These are phyloP conservation scores for Catostomus latipinnis DNA, from an alignment of 2,797 vertebrate species.

Conservation along the genomic window DNA sequence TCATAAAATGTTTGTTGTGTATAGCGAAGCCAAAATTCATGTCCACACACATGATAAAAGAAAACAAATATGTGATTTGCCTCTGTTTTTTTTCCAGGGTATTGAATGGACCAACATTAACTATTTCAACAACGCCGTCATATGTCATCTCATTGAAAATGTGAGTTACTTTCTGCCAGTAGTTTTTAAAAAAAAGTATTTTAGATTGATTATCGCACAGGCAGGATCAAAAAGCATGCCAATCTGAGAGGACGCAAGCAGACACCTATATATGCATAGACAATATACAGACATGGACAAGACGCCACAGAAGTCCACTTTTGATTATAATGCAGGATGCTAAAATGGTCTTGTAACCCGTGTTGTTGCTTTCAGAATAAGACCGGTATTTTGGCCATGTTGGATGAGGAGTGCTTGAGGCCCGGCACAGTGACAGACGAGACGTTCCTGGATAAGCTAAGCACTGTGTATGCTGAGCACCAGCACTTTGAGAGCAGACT, in stretches of 20 bases:
- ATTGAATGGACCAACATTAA: slow-evolving; percentile 99
- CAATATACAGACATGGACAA: too few species aligned
- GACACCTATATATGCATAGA: too few species aligned
- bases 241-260: too few species aligned
- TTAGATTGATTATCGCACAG: too few species aligned
- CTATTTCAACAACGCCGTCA: slow-evolving; percentile 98
- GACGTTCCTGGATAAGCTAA: slow-evolving; percentile 96
- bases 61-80: slow-evolving; percentile 37
- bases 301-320: too few species aligned
- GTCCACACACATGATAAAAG: neutral
- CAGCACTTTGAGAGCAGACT: slow-evolving; percentile 97
- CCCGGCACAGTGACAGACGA: slow-evolving; percentile 95
- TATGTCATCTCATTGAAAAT: slow-evolving; percentile 99
- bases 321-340: too few species aligned
- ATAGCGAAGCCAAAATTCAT: too few species aligned
- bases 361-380: slow-evolving; percentile 80
- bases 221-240: too few species aligned
- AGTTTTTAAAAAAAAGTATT: neutral
- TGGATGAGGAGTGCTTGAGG: slow-evolving; percentile 96
- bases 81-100: slow-evolving; percentile 76
- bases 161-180: slow-evolving; percentile 81
- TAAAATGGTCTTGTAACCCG: neutral
- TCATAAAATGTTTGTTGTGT: too few species aligned
- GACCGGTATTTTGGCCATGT: slow-evolving; percentile 97
- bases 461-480: slow-evolving; percentile 94